Evolutionary conservation across 2,113 vertebrate genomes (phyloP), one percentile per base, ranked within the genome.

Genomic region (Thomomys bottae): DNA sequence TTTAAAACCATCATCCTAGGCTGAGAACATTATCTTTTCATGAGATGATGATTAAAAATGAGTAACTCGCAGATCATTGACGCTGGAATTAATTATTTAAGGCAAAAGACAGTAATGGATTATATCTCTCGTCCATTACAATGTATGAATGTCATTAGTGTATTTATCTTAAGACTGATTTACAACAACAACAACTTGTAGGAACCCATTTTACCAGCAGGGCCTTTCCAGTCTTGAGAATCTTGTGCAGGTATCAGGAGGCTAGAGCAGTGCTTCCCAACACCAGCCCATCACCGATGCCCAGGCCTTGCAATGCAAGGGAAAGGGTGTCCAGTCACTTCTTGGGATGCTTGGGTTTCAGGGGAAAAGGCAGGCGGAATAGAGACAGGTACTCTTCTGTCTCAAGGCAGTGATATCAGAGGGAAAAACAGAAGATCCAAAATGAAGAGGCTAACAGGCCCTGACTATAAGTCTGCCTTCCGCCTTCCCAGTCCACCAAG

Each of bases 41-140:
- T 97, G 84, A 97, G 85, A 79, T 84, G 68, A 80, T 86, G 95
- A 96, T 96, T 96, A 89, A 95, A 97, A 95, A 93, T 95, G 96
- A 88, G 8, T 91, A 95, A 95, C 94, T 88, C 94, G 87, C 75
- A 84, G 87, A 96, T 95, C 84, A 61, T 26, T 92, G 81, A 95
- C 42, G 79, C 95, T 64, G 38, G 92, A 91, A 89, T 71, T 67
- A 95, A 94, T 95, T 89, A 92, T 83, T 92, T 96, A 80, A 3
- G 24, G 63, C 95, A 84, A 95, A 93, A 87, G 92, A 93, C 54
- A 79, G 76, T 88, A 87, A 91, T 87, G 75, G 78, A 91, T 92
- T 92, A 64, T 40, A 91, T 89, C 92, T 91, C 54, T 86, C 88
- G 87, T 84, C 68, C 26, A 24, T 87, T 81, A 36, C 49, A 45